Evolutionary conservation across 2,888 invertebrate species (phyloP), one percentile per base, ranked within the genome.

Genomic region (Microdon myrmicae): DNA sequence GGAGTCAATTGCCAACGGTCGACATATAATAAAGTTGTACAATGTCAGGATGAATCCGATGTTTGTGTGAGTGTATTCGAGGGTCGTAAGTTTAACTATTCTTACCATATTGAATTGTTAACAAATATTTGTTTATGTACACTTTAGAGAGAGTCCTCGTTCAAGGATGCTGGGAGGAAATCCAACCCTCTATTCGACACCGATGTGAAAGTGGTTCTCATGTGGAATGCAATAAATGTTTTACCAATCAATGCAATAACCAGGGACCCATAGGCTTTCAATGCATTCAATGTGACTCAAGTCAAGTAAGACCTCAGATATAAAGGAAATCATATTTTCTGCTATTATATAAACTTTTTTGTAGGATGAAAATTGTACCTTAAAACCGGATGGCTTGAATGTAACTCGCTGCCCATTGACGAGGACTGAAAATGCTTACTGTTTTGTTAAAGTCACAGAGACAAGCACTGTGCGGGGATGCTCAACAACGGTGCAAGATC

Each of bases 31-130:
- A 60, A 51, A 3, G 64, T 66, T 3, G 71, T 68, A 34, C 47
- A 67, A 0, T 75, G 76, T 23, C 19, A 61, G 2, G 70, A 73
- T 51, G 58, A 67, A 12, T 28, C 75, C 38, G 75, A 75, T 56
- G 56, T 68, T 5, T 75, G 75, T 54, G 71, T 70, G 1, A 75
- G 71, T 35, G 68, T 76, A 2, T 75, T 74, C 12, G 41, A 71
- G 3, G 67, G 37, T 1, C 71, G 69, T 69, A 48, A 64, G 59
- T 64, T 26, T 4, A 6, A 9, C 31, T 1, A 20, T n/a, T 5
- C 14, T 9, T 19, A 28, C 2, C 1, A 14, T n/a, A 4, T 26
- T 3, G 4, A 12, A 28, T 28, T 13, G 4, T 13, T 9, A 12
- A 20, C 6, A 22, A 22, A 22, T 5, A 22, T 6, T 6, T 6